These are phyloP conservation scores for Chloroclysta siterata DNA, from an alignment of 2,888 invertebrate genomes.

Conservation along the genomic window DNA sequence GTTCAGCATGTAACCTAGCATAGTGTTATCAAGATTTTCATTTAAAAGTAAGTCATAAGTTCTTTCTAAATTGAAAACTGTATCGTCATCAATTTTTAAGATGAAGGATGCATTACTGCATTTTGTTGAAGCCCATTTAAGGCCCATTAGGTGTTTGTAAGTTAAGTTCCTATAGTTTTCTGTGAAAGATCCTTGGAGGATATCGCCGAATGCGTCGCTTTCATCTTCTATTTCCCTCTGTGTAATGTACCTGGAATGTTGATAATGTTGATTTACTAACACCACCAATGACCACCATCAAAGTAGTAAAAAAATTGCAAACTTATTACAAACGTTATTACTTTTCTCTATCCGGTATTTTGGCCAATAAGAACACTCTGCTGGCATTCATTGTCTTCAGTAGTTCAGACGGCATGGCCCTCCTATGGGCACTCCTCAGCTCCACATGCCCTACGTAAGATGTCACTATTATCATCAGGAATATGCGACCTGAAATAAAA, in stretches of 20 bases:
- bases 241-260: conserved; percentile 64
- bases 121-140: conserved; percentile 88
- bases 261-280: neutral
- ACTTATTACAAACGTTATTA: conserved; percentile 38
- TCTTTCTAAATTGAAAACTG: conserved; percentile 88
- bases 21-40: conserved; percentile 46
- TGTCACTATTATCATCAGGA: conserved; percentile 86
- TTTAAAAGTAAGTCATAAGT: conserved; percentile 55
- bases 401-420: conserved; percentile 85
- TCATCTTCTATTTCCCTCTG: conserved; percentile 87
- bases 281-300: neutral
- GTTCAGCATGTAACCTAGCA: conserved; percentile 88
- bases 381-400: conserved; percentile 85
- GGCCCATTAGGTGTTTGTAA: conserved; percentile 92
- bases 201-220: conserved; percentile 86
- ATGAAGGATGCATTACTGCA: conserved; percentile 87
- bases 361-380: conserved; percentile 89
- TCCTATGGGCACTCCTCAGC: conserved; percentile 88
- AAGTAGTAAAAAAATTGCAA: neutral
- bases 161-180: conserved; percentile 93
- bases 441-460: conserved; percentile 91
- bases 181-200: conserved; percentile 90
- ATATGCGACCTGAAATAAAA: conserved; percentile 55
- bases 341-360: conserved; percentile 80
- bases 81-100: conserved; percentile 93